These are phyloP conservation scores for Podabrus alpinus DNA, from an alignment of 2,888 invertebrate genomes.

Conservation along the genomic window DNA sequence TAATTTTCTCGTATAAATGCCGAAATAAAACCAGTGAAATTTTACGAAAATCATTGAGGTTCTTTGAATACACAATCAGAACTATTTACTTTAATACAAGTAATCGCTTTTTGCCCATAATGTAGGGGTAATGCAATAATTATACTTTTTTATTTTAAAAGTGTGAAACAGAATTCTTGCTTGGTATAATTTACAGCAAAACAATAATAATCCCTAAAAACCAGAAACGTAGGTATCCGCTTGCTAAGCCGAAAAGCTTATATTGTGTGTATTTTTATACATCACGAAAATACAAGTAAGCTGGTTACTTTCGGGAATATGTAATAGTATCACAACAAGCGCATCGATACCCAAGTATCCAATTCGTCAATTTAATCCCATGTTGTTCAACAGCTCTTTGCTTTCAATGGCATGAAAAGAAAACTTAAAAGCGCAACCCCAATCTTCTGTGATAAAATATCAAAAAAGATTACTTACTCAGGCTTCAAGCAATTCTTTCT, in stretches of 20 bases:
- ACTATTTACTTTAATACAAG: neutral
- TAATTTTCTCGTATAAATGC: too few relatives aligned
- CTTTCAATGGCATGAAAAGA: conserved; percentile 34
- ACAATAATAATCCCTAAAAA: neutral
- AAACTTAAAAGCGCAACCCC: conserved; percentile 37
- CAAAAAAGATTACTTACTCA: conserved; percentile 34
- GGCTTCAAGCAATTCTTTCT: conserved; percentile 29
- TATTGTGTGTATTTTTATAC: neutral
- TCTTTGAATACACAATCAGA: neutral
- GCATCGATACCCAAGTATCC: conserved; percentile 32
- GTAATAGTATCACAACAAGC: conserved; percentile 10
- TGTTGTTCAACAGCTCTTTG: conserved; percentile 25
- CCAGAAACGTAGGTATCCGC: neutral
- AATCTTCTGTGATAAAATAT: conserved; percentile 38
- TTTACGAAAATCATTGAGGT: too few relatives aligned
- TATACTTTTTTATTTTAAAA: neutral
- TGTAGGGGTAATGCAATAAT: neutral
- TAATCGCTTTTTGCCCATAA: neutral
- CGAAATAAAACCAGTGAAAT: too few relatives aligned
- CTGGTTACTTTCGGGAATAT: conserved; percentile 10
- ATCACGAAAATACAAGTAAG: neutral
- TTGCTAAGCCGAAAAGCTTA: neutral
- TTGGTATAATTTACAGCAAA: neutral
- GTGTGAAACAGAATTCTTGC: neutral
- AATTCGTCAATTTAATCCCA: conserved; percentile 38